phyloP scores from a whole-genome alignment of 2,888 invertebrate species.

The Lottia gigantea region DNA sequence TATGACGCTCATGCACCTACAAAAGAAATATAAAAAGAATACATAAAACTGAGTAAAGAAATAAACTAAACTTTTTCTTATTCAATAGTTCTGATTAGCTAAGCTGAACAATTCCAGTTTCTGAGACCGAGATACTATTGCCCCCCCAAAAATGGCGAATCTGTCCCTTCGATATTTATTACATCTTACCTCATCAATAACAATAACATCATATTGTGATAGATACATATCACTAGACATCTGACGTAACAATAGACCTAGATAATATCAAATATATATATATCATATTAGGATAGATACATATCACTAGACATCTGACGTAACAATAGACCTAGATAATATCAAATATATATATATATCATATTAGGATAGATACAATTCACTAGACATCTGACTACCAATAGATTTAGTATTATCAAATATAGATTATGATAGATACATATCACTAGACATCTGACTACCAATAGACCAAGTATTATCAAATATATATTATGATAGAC shows the following conservation, averaged over 20 bases:
- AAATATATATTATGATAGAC: constrained; percentile 75
- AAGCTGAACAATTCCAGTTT: no score
- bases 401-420: constrained; percentile 79
- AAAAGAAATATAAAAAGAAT: constrained; percentile 8
- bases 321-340: constrained; percentile 65
- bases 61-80: no score
- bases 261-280: constrained; percentile 64
- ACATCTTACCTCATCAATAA: constrained; percentile 89
- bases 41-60: no score
- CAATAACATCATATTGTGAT: constrained; percentile 86
- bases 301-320: constrained; percentile 85
- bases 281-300: constrained; percentile 82
- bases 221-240: constrained; percentile 84
- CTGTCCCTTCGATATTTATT: no score
- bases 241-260: constrained; percentile 73
- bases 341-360: constrained; percentile 73
- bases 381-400: constrained; percentile 80
- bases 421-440: constrained; percentile 81
- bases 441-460: constrained; percentile 84
- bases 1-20: constrained; percentile 88
- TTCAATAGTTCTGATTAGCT: no score
- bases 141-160: no score
- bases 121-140: no score
- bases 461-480: constrained; percentile 61
- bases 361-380: constrained; percentile 81